These are phyloP conservation scores for Phainopepla nitens DNA, from an alignment of 2,113 vertebrate species.

Conservation along the genomic window DNA sequence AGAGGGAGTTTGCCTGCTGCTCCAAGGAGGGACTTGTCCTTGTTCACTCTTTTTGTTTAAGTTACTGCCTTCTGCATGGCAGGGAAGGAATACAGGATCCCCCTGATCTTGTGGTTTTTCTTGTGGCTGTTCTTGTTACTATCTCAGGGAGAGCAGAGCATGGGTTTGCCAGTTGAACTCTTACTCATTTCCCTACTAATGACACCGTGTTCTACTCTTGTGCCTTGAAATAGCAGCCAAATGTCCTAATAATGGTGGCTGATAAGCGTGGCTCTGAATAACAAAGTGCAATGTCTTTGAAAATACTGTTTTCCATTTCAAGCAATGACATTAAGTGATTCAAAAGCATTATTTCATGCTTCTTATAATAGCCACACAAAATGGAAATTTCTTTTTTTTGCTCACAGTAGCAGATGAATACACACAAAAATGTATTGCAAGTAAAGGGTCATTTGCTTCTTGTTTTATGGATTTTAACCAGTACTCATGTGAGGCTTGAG, in stretches of 20 bases:
- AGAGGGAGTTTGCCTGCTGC: not conserved
- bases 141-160: not conserved
- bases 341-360: slow-evolving; percentile 6
- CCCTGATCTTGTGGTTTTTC: not conserved
- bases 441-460: not conserved
- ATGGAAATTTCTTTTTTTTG: not conserved
- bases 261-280: not conserved
- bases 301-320: slow-evolving; percentile 2
- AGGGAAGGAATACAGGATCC: not conserved
- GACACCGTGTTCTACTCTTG: not conserved
- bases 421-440: not conserved
- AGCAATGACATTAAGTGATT: not conserved
- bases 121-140: not conserved
- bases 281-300: not conserved
- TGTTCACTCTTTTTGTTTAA: not conserved
- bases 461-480: slow-evolving; percentile 13
- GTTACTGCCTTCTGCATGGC: not conserved
- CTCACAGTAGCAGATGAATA: slow-evolving; percentile 1
- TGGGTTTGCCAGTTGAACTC: not conserved
- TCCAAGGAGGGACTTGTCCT: not conserved
- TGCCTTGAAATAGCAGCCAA: not conserved
- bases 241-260: not conserved
- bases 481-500: not conserved
- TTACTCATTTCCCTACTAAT: not conserved
- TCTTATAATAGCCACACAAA: not conserved